Percentiles rank a stretch among this genome's conserved stretches.
Evolutionary conservation across 2,113 vertebrate genomes (phyloP).

Genomic region (Oryzias curvinotus): DNA sequence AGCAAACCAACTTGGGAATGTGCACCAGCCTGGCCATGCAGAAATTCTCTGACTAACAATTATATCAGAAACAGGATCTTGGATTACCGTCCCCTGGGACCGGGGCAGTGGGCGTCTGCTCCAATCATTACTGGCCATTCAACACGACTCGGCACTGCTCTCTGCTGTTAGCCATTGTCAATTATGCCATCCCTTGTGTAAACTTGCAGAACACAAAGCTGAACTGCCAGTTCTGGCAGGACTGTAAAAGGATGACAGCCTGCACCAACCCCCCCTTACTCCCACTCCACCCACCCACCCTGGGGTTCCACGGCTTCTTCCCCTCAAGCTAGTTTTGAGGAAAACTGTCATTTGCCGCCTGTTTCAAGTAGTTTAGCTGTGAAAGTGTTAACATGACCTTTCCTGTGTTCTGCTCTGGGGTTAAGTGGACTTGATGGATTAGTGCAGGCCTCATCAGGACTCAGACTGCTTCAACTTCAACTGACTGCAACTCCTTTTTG

Average conservation of each 20-base stretch:
- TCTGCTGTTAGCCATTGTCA: slow-evolving; percentile 84
- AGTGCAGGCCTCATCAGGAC: slow-evolving; percentile 55
- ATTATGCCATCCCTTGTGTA: slow-evolving; percentile 83
- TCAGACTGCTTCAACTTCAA: slow-evolving; percentile 42
- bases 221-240: slow-evolving; percentile 81
- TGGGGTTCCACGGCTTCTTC: slow-evolving; percentile 56
- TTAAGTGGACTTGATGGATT: slow-evolving; percentile 76
- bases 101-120: slow-evolving; percentile 80
- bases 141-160: slow-evolving; percentile 80
- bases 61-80: slow-evolving; percentile 88
- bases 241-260: slow-evolving; percentile 79
- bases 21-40: slow-evolving; percentile 80
- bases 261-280: slow-evolving; percentile 8
- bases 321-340: slow-evolving; percentile 66
- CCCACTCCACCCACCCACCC: slow-evolving; percentile 46
- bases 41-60: slow-evolving; percentile 88
- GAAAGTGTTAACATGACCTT: slow-evolving; percentile 63
- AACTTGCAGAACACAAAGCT: slow-evolving; percentile 80
- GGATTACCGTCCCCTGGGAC: slow-evolving; percentile 81
- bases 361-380: slow-evolving; percentile 29
- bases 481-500: slow-evolving; percentile 24
- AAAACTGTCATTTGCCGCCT: slow-evolving; percentile 63
- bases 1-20: slow-evolving; percentile 84
- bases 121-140: slow-evolving; percentile 85
- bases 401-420: slow-evolving; percentile 61